phyloP scores from a whole-genome alignment of 2,113 vertebrate genomes.

The Acrocephalus kingi region DNA sequence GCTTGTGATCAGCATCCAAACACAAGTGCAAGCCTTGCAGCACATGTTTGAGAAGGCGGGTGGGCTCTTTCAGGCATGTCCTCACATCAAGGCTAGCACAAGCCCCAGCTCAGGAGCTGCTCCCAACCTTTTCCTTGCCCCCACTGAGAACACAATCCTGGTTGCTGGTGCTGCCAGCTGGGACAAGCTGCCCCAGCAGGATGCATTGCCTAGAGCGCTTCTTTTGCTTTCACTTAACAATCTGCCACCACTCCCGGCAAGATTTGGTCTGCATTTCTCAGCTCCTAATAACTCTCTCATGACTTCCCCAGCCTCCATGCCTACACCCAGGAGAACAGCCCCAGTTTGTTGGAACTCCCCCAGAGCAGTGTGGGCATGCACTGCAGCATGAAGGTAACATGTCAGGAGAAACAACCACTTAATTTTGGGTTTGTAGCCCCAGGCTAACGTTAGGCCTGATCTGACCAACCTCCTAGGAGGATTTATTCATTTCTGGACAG shows the following conservation, averaged over 20 bases:
- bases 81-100: background rate
- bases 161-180: background rate
- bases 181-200: background rate
- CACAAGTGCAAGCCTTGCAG: background rate
- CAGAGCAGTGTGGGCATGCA: background rate
- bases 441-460: accelerated
- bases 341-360: background rate
- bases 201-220: background rate
- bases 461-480: background rate
- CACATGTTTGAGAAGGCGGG: background rate
- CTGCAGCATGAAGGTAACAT: background rate
- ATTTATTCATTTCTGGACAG: background rate
- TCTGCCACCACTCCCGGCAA: background rate
- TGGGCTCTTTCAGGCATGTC: background rate
- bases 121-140: background rate
- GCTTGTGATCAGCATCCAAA: background rate
- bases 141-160: accelerated
- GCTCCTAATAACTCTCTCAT: background rate
- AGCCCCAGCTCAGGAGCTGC: background rate
- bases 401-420: background rate
- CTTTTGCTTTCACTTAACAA: background rate
- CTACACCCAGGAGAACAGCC: background rate
- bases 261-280: background rate
- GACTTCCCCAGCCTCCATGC: background rate
- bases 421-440: background rate